Evolutionary conservation across 1,140 invertebrate species (phyloP).

Genomic region (Orussus abietinus): DNA sequence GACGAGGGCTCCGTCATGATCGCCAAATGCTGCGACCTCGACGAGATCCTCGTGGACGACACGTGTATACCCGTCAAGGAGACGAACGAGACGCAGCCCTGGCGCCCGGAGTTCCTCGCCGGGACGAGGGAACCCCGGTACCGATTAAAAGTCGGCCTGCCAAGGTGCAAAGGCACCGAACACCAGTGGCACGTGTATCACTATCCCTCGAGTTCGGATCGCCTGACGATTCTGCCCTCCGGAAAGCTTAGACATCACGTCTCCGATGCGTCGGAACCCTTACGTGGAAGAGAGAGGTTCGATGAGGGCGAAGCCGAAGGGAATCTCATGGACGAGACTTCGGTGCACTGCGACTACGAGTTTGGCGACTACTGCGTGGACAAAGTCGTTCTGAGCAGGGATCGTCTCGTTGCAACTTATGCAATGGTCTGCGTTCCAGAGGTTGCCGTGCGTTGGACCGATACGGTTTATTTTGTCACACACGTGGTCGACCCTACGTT

Average conservation of each 20-base stretch:
- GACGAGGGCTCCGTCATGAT: constrained; percentile 29
- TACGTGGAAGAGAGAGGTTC: constrained; percentile 32
- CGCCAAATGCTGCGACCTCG: constrained; percentile 70
- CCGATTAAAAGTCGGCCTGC: constrained; percentile 57
- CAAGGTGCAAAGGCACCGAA: constrained; percentile 63
- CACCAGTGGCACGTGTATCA: constrained; percentile 72
- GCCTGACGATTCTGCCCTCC: constrained; percentile 62
- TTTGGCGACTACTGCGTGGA: constrained; percentile 76
- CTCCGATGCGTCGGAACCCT: constrained; percentile 47
- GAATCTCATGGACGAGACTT: no score
- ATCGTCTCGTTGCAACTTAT: constrained; percentile 56
- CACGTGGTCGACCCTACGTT: constrained; percentile 73
- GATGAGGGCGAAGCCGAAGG: constrained; percentile 39
- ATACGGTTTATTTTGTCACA: constrained; percentile 67
- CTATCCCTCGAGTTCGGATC: constrained; percentile 57
- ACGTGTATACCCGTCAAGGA: constrained; percentile 59
- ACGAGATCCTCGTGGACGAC: constrained; percentile 67
- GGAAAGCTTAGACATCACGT: constrained; percentile 70
- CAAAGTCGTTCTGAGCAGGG: constrained; percentile 57
- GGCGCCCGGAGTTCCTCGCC: constrained; percentile 38
- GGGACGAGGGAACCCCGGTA: constrained; percentile 29
- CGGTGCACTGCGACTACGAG: constrained; percentile 65
- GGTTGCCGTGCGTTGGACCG: constrained; percentile 63
- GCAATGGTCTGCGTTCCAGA: constrained; percentile 73
- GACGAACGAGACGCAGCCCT: constrained; percentile 52